Evolutionary conservation across 2,113 vertebrate species (phyloP).

Genomic region (Ariopsis seemanni): DNA sequence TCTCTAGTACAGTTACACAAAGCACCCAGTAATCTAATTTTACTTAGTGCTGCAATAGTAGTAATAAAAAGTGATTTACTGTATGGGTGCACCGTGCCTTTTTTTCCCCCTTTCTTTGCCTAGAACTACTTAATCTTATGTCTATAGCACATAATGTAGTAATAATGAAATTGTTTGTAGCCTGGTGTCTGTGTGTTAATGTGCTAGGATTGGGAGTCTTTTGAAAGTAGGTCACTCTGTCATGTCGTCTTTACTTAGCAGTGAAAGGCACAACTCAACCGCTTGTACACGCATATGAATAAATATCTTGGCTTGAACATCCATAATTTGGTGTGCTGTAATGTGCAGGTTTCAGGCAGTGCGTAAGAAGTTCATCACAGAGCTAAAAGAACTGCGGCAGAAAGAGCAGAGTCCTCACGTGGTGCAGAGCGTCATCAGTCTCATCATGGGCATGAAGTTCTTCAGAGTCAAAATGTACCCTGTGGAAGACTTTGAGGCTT

Average conservation of each 20-base stretch:
- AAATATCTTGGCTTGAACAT: neutral
- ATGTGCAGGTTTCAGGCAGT: constrained; percentile 91
- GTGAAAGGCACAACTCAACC: neutral
- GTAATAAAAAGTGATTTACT: constrained; percentile 38
- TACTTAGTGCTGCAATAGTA: constrained; percentile 28
- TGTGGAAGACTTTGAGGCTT: constrained; percentile 98
- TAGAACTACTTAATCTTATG: constrained; percentile 1
- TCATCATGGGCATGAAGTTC: constrained; percentile 99
- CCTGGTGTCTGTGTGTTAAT: neutral
- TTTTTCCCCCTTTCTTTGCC: neutral
- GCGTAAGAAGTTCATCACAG: constrained; percentile 96
- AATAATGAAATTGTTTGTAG: neutral
- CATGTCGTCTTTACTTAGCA: neutral
- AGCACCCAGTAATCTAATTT: constrained; percentile 44
- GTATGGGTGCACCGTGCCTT: neutral
- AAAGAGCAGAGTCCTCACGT: constrained; percentile 93
- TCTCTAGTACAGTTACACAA: constrained; percentile 26
- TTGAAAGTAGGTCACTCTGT: neutral
- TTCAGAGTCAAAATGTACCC: constrained; percentile 99
- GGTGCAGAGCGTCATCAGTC: constrained; percentile 95
- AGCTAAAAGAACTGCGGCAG: constrained; percentile 92
- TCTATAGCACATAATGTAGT: neutral
- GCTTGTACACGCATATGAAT: neutral
- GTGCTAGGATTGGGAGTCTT: neutral
- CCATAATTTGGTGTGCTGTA: neutral